Evolutionary conservation across 2,888 invertebrate species (phyloP), one percentile per base, ranked within the genome.

Genomic region (Callyntrura guangdongensis): DNA sequence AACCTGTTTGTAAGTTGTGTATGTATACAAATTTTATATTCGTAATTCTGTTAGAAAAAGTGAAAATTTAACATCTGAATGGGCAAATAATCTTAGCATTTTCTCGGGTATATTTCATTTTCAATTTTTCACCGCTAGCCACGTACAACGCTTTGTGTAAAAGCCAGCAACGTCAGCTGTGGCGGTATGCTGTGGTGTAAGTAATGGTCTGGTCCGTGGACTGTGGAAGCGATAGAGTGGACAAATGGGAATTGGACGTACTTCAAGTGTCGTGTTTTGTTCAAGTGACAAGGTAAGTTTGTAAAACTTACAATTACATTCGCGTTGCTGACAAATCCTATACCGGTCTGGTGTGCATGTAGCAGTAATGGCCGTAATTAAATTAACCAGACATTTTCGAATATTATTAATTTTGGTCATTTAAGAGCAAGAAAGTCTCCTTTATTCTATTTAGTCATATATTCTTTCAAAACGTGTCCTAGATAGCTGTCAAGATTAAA

Each of bases 91-190:
- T 14, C 11, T 8, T 25, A 22, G n/a, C 8, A 69, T 69, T 69
- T 69, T 36, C 27, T 36, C 69, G 27, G 17, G 12, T 36, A 9
- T 69, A 69, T 69, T 69, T 69, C 69, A 14, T 69, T 69, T 69
- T 69, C 69, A 36, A 27, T 27, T 69, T 67, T 36, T 14, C 27
- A n/a, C n/a, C 36, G 22, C 49, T 77, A 77, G 53, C 47, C 14
- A 22, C 47, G 22, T 36, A 36, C 36, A 36, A 36, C 36, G 74
- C 74, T 49, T 36, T 77, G 74, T 11, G 36, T 6, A 36, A 4
- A 36, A 36, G 74, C n/a, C 14, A 53, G 14, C 12, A 22, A 20
- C 74, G 14, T 53, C 74, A 77, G 74, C 74, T 77, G 74, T 53
- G 74, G 53, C 22, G 2, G 36, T 4, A 36, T 36, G 36, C 36